Percentiles rank a stretch among this genome's conserved stretches.
Evolutionary conservation across 1,140 invertebrate genomes (phyloP).

Genomic region (Scaptomyza pallida): DNA sequence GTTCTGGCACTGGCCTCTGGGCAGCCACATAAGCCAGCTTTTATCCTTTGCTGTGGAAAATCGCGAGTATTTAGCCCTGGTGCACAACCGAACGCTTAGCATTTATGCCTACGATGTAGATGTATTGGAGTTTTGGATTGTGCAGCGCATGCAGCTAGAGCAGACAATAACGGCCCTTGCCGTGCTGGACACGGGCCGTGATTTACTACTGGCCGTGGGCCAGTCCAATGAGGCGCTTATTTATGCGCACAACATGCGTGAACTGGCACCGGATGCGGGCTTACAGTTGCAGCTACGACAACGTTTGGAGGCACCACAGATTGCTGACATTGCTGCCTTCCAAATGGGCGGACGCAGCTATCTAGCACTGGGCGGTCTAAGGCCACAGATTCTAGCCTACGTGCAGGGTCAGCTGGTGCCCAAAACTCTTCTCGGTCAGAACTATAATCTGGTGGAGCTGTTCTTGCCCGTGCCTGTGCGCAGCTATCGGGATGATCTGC

Average conservation of each 20-base stretch:
- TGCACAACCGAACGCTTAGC: conserved; percentile 48
- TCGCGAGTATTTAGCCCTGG: conserved; percentile 48
- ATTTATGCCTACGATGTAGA: conserved; percentile 67
- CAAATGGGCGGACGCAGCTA: conserved; percentile 84
- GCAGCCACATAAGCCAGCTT: conserved; percentile 33
- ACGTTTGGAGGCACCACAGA: conserved; percentile 41
- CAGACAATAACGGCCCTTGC: conserved; percentile 43
- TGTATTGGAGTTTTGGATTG: conserved; percentile 68
- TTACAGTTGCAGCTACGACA: conserved; percentile 52
- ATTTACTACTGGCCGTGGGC: conserved; percentile 67
- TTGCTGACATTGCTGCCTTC: conserved; percentile 68
- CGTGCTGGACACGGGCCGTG: conserved; percentile 66
- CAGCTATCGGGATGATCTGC: conserved; percentile 85
- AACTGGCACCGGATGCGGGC: conserved; percentile 5
- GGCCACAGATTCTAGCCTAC: conserved; percentile 83
- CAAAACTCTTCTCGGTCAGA: conserved; percentile 75
- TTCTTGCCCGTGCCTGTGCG: conserved; percentile 84
- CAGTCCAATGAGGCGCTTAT: conserved; percentile 57
- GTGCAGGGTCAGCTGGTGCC: conserved; percentile 66
- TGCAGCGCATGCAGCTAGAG: conserved; percentile 62
- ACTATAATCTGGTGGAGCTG: conserved; percentile 77
- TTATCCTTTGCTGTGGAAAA: conserved; percentile 52
- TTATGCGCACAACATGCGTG: conserved; percentile 53
- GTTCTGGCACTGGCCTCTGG: conserved; percentile 68
- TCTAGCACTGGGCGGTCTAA: conserved; percentile 82